Conservation (phyloP, 2,888 invertebrate species). For the Dysmachus trigonus region DNA sequence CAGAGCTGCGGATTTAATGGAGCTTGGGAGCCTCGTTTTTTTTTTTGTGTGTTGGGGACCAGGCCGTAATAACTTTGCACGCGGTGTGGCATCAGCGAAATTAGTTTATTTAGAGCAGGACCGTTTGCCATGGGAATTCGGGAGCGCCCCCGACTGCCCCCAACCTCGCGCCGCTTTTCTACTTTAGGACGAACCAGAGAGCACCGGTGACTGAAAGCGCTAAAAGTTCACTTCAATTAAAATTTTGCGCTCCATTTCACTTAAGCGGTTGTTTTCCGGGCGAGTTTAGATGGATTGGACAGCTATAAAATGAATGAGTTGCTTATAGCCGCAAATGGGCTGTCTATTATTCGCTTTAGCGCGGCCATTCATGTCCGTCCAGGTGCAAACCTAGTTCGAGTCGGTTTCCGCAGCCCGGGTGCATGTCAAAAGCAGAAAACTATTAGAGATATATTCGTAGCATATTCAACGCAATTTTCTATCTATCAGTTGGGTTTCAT, state of each 20-base stretch:
- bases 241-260: conserved; percentile 31
- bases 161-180: not conserved
- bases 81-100: not conserved
- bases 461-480: not conserved
- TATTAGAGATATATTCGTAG: not conserved
- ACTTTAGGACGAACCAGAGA: not conserved
- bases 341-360: not conserved
- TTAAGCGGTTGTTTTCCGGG: conserved; percentile 5
- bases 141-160: not conserved
- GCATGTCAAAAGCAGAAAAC: not conserved
- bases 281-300: not conserved
- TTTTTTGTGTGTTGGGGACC: not conserved
- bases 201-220: not conserved
- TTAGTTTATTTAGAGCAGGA: conserved; percentile 9
- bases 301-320: not conserved
- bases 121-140: not conserved
- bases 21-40: conserved; percentile 10
- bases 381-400: not conserved
- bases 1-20: conserved; percentile 15
- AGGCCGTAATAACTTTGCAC: conserved; percentile 5
- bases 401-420: not conserved
- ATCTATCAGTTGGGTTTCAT: not conserved
- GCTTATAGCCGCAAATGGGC: not conserved
- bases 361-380: not conserved
- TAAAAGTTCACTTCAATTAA: conserved; percentile 36